Conservation (phyloP, 1,140 invertebrate genomes). For the Helicorthomorpha holstii region DNA sequence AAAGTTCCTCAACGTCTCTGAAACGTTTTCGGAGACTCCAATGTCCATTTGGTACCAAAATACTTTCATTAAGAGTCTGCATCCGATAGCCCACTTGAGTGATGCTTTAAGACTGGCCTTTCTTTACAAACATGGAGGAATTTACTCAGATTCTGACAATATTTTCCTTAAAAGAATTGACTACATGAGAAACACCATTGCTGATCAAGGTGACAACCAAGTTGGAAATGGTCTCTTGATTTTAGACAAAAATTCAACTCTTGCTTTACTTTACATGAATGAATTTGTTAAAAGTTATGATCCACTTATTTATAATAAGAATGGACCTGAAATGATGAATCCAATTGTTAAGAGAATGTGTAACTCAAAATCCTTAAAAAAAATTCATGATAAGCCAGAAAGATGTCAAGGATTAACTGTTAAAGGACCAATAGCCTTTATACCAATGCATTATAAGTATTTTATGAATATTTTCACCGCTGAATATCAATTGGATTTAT, state of each 20-base stretch:
- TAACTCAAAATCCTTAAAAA: neutral
- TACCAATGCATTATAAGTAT: no score
- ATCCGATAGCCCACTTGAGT: neutral
- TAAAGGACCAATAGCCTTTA: neutral
- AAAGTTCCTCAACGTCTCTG: no score
- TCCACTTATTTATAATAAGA: neutral
- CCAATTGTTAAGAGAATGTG: neutral
- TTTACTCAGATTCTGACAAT: neutral
- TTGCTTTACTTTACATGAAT: neutral
- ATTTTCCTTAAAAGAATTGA: neutral
- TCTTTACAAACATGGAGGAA: neutral
- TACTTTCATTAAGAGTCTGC: neutral
- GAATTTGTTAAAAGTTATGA: neutral
- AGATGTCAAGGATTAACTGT: neutral
- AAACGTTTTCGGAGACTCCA: no score
- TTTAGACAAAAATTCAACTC: neutral
- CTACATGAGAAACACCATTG: neutral
- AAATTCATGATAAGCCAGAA: neutral
- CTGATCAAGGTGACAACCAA: neutral
- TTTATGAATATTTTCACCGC: no score
- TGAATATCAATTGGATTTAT: no score
- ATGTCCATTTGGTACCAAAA: neutral
- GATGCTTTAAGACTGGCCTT: constrained; percentile 1
- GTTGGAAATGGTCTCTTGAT: neutral
- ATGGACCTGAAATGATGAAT: neutral